Evolutionary conservation across 1,140 invertebrate species (phyloP).

Genomic region (Phymastichus coffea): DNA sequence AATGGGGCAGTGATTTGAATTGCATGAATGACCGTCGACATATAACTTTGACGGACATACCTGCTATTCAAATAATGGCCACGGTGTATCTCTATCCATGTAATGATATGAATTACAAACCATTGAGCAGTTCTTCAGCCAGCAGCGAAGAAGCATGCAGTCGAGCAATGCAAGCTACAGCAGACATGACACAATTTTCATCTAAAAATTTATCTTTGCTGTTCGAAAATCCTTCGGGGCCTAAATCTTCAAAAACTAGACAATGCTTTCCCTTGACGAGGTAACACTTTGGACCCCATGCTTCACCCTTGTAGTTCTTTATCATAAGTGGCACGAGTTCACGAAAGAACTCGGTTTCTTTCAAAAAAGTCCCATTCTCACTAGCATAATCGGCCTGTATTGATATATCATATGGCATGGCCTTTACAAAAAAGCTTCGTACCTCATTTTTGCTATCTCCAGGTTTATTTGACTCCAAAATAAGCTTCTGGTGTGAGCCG

Average conservation of each 20-base stretch:
- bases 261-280: background rate
- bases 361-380: conserved; percentile 54
- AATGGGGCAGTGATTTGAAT: no score
- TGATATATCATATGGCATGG: conserved; percentile 46
- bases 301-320: conserved; percentile 12
- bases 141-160: background rate
- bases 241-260: background rate
- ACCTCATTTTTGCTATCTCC: background rate
- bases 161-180: background rate
- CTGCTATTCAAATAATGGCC: no score
- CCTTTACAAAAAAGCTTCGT: conserved; percentile 52
- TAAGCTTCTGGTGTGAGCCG: background rate
- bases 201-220: background rate
- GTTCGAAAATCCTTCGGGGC: background rate
- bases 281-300: background rate
- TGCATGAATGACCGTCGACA: no score
- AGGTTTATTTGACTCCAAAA: background rate
- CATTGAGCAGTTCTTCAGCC: background rate
- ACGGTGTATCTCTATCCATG: background rate
- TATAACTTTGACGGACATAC: no score
- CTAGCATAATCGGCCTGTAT: conserved; percentile 50
- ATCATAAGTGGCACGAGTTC: conserved; percentile 48
- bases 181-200: background rate
- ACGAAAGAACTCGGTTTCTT: conserved; percentile 53
- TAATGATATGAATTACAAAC: background rate